phyloP scores from a whole-genome alignment of 2,888 invertebrate genomes.

The Adelognathus sp. region DNA sequence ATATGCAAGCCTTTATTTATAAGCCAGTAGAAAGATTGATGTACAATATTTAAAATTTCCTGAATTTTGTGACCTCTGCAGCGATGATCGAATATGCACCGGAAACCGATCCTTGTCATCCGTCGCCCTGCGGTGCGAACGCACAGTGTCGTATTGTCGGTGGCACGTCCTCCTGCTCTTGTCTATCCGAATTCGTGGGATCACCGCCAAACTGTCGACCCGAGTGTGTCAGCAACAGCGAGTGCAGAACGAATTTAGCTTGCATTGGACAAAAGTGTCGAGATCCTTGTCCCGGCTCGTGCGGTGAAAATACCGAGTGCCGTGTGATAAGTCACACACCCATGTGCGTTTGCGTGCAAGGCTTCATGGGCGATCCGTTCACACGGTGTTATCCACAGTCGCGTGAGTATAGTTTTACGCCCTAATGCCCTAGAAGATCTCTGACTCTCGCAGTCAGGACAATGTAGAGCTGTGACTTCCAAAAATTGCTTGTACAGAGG shows the following conservation, averaged over 20 bases:
- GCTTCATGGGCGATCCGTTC: conserved; percentile 84
- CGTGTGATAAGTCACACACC: conserved; percentile 90
- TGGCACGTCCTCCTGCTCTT: conserved; percentile 84
- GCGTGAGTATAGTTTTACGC: conserved; percentile 61
- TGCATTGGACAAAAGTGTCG: conserved; percentile 90
- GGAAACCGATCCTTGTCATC: conserved; percentile 72
- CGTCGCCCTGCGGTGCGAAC: conserved; percentile 81
- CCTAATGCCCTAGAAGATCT: too few relatives aligned
- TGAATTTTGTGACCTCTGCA: conserved; percentile 1
- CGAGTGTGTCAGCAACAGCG: conserved; percentile 89
- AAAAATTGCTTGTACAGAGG: too few relatives aligned
- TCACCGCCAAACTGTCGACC: conserved; percentile 89
- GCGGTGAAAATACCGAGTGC: conserved; percentile 89
- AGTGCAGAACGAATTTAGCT: conserved; percentile 88
- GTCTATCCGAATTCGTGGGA: conserved; percentile 88
- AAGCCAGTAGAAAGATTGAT: too few relatives aligned
- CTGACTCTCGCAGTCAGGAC: too few relatives aligned
- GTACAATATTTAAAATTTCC: too few relatives aligned
- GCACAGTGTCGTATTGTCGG: conserved; percentile 86
- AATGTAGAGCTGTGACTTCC: too few relatives aligned
- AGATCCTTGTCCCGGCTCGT: conserved; percentile 90
- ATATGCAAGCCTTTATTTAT: too few relatives aligned
- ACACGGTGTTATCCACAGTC: conserved; percentile 75
- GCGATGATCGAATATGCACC: conserved; percentile 50
- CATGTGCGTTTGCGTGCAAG: conserved; percentile 85